Evolutionary conservation across 2,888 invertebrate species (phyloP), one percentile per base, ranked within the genome.

Genomic region (Amphipyra berbera): DNA sequence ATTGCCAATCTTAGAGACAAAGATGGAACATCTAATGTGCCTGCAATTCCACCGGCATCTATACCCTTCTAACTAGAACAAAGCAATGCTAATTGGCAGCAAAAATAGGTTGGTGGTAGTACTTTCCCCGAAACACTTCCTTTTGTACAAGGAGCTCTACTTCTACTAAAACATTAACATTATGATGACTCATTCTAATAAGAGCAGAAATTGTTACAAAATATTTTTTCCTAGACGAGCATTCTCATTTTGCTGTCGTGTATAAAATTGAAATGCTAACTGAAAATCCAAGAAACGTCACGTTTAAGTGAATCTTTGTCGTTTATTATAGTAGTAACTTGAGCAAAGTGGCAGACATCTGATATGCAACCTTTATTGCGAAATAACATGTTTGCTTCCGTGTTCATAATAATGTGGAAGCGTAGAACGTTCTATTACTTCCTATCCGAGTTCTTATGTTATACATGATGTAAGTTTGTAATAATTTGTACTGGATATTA

Each of bases 241-340:
- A 37, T 37, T 38, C 21, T 8, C 1, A 38, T 38, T 49, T 49
- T 0, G 5, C 1, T 33, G 0, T 38, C 4, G 2, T 27, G 30
- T 13, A 40, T 64, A n/a, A 55, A 40, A 42, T 13, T 46, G 3
- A n/a, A 52, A 50, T 0, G n/a, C 2, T 4, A 12, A 42, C 38
- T 48, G 14, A 27, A 38, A 33, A n/a, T 30, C 41, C 30, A 30
- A 41, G 50, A 52, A 49, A 52, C 21, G 50, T n/a, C 35, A 41
- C 50, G 8, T 41, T 41, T 30, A 30, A 30, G 41, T 52, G 50
- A 41, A 30, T 41, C 50, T 41, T 41, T 30, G 8, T 52, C 1
- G n/a, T 14, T 55, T 37, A 38, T 47, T 8, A 35, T 21, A n/a
- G n/a, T n/a, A n/a, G n/a, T n/a, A 47, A 60, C 37, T 55, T 30